Percentiles rank a stretch among this genome's conserved stretches.
phyloP scores from a whole-genome alignment of 30 jellyfish, hydroid and myxozoan species.

The Turritopsis rubra region DNA sequence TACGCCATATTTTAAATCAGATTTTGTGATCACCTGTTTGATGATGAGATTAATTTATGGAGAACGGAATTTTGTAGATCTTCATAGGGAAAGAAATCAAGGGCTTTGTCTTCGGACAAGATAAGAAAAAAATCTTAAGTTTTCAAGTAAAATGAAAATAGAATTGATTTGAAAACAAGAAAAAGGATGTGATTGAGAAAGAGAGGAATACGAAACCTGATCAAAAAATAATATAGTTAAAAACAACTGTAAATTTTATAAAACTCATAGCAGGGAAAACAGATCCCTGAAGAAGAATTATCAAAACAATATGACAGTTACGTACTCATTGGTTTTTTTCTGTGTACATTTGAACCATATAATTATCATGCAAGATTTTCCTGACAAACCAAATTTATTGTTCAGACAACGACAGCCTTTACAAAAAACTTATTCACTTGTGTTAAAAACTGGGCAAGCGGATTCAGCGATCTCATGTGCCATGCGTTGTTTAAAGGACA shows the following conservation, averaged over 20 bases:
- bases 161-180: background rate
- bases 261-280: no score
- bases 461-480: background rate
- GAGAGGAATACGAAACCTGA: no score
- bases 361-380: background rate
- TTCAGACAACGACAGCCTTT: background rate
- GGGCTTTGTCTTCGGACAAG: background rate
- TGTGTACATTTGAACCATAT: background rate
- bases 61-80: background rate
- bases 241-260: background rate
- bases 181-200: background rate
- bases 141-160: no score
- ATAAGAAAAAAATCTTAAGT: no score
- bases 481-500: background rate
- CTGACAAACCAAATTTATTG: background rate
- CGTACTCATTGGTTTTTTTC: background rate
- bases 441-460: background rate
- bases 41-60: no score
- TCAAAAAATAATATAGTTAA: no score
- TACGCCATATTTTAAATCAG: no score
- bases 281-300: no score
- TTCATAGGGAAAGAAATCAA: background rate
- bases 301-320: background rate
- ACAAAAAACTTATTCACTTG: background rate
- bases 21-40: no score